Evolutionary conservation across 2,797 vertebrate genomes (phyloP).

Genomic region (Alfaro cultratus): DNA sequence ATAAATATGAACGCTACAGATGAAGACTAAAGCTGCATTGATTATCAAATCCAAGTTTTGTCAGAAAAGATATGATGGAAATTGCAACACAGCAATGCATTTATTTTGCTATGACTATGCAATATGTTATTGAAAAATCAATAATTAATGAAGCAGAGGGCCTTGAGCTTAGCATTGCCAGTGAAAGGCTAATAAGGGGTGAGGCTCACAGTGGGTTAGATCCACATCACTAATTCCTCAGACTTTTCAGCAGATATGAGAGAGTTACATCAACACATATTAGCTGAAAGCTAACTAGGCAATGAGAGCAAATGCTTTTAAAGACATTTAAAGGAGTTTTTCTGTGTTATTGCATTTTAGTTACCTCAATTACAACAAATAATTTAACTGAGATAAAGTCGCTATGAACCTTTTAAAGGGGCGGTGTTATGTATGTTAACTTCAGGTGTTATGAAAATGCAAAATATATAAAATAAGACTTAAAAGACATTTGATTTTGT

Average conservation of each 20-base stretch:
- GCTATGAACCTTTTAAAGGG: background rate
- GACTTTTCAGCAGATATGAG: background rate
- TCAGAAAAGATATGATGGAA: conserved; percentile 17
- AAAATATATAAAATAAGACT: too few species aligned
- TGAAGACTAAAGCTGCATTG: conserved; percentile 23
- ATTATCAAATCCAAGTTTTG: conserved; percentile 25
- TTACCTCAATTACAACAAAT: background rate
- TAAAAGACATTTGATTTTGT: too few species aligned
- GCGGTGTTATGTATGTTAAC: too few species aligned
- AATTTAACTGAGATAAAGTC: background rate
- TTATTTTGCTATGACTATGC: conserved; percentile 14
- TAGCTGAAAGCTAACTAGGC: conserved; percentile 7
- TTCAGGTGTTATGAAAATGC: too few species aligned
- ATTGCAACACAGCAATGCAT: conserved; percentile 15
- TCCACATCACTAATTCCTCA: conserved; percentile 6
- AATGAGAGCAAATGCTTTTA: background rate
- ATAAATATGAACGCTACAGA: background rate
- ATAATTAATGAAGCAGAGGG: conserved; percentile 22
- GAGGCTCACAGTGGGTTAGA: background rate
- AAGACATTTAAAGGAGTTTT: background rate
- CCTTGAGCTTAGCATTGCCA: background rate
- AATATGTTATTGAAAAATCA: conserved; percentile 21
- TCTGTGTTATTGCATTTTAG: background rate
- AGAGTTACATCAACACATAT: conserved; percentile 4
- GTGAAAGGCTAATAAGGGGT: background rate